Evolutionary conservation across 2,888 invertebrate species (phyloP), one percentile per base, ranked within the genome.

Genomic region (Drosophila putrida): DNA sequence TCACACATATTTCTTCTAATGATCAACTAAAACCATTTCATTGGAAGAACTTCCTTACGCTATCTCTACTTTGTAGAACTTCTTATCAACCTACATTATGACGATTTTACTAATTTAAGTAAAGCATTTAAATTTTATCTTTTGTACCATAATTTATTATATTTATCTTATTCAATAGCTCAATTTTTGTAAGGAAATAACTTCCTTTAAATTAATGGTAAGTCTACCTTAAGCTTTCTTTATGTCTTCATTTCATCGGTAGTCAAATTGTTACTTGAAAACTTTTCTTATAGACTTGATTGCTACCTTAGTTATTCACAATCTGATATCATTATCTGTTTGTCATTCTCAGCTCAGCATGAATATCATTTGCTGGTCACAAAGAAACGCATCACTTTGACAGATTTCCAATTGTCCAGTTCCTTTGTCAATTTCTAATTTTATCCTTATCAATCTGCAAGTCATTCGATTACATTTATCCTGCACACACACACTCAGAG

Each of bases 391-490:
- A 43, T 68, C 58, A 73, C 62, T 71, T 78, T 82, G 82, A 78
- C 82, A 71, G 75, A 85, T 82, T 82, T 85, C 57, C 68, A 85
- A 82, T 80, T 54, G 62, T 46, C 35, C 35, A 25, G 13, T 35
- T 10, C 54, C 36, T 25, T 15, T 35, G 25, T 36, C 25, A n/a
- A 13, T 13, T 47, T 13, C 13, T 13, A 25, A 10, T 13, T 36
- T 36, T 55, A 51, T 39, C 51, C 59, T 58, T 47, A 67, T 67
- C 71, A 75, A 59, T 57, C 49, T 58, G 47, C 57, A 39, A 60
- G 60, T 50, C 59, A 65, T 46, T 60, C 39, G 61, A 53, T 60
- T 65, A 65, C 46, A 60, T 53, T 35, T 39, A 46, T 35, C n/a
- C 15, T 39, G n/a, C 51, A 68, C 50, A 6, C 36, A 57, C 43